A percentile compares a stretch with the other conserved stretches of the same genome.
phyloP scores from a whole-genome alignment of 2,888 invertebrate species.

The Pseudolycoriella hygida region DNA sequence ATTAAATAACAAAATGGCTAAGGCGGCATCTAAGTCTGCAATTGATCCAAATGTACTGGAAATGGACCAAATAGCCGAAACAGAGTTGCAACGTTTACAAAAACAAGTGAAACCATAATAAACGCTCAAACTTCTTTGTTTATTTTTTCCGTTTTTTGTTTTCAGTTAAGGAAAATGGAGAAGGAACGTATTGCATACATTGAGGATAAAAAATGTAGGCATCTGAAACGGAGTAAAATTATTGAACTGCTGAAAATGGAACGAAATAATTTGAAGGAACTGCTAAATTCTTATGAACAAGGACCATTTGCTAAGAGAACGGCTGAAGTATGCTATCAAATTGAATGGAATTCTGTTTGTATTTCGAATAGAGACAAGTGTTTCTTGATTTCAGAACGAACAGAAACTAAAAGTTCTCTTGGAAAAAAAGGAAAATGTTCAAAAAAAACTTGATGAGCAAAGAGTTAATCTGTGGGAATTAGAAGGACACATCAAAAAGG shows the following conservation, averaged over 20 bases:
- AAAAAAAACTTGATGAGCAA: slow-evolving; percentile 18
- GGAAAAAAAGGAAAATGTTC: slow-evolving; percentile 17
- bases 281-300: slow-evolving; percentile 20
- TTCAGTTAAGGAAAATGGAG: slow-evolving; percentile 15
- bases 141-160: not conserved
- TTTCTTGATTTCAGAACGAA: slow-evolving; percentile 4
- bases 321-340: not conserved
- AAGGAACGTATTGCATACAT: slow-evolving; percentile 20
- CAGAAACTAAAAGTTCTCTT: slow-evolving; percentile 6
- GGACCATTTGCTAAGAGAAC: slow-evolving; percentile 22
- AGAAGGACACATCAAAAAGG: slow-evolving; percentile 32
- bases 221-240: slow-evolving; percentile 25
- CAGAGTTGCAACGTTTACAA: slow-evolving; percentile 55
- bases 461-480: slow-evolving; percentile 28
- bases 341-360: not conserved
- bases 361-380: no score
- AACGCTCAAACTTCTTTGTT: not conserved
- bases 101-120: slow-evolving; percentile 38
- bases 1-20: no score
- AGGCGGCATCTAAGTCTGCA: slow-evolving; percentile 8
- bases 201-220: slow-evolving; percentile 22
- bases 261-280: slow-evolving; percentile 19
- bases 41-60: slow-evolving; percentile 36
- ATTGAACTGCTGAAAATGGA: slow-evolving; percentile 23
- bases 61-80: slow-evolving; percentile 59